Evolutionary conservation across 92 coral and sea anemone species (phyloP).

Genomic region (Phenganax marumi): DNA sequence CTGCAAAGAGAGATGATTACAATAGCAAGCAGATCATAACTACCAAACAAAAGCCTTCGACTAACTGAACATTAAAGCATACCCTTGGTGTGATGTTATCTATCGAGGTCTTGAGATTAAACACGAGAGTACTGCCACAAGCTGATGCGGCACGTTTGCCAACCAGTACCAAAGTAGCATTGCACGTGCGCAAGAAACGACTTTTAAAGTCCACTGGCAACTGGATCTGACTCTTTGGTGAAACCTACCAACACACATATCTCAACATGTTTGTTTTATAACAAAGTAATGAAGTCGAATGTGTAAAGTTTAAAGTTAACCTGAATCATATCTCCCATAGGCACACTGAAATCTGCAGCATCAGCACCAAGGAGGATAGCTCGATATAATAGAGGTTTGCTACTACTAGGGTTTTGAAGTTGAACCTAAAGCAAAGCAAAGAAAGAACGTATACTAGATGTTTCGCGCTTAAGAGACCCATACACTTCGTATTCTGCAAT

Average conservation of each 20-base stretch:
- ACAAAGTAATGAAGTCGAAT: neutral
- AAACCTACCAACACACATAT: slow-evolving; percentile 58
- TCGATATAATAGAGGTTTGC: slow-evolving; percentile 82
- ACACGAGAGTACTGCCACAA: slow-evolving; percentile 90
- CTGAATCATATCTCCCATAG: slow-evolving; percentile 91
- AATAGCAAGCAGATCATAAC: neutral
- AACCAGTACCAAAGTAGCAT: slow-evolving; percentile 82
- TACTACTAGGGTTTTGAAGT: slow-evolving; percentile 88
- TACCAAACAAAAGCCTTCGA: neutral
- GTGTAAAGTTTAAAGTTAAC: slow-evolving; percentile 41
- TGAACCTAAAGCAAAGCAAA: slow-evolving; percentile 65
- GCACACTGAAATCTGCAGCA: slow-evolving; percentile 74
- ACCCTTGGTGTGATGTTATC: slow-evolving; percentile 93
- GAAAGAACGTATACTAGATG: neutral
- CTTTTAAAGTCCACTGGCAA: slow-evolving; percentile 97
- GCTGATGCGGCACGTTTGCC: slow-evolving; percentile 93
- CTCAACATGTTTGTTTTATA: neutral
- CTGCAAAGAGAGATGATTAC: slow-evolving; percentile 52
- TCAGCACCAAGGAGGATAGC: slow-evolving; percentile 90
- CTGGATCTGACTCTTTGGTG: slow-evolving; percentile 86
- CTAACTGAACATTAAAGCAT: neutral
- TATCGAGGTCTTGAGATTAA: slow-evolving; percentile 84
- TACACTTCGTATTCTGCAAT: neutral
- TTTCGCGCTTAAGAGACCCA: neutral
- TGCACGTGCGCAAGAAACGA: slow-evolving; percentile 90